Evolutionary conservation across 2,797 vertebrate species (phyloP).

Genomic region (Sebastes glaucus): DNA sequence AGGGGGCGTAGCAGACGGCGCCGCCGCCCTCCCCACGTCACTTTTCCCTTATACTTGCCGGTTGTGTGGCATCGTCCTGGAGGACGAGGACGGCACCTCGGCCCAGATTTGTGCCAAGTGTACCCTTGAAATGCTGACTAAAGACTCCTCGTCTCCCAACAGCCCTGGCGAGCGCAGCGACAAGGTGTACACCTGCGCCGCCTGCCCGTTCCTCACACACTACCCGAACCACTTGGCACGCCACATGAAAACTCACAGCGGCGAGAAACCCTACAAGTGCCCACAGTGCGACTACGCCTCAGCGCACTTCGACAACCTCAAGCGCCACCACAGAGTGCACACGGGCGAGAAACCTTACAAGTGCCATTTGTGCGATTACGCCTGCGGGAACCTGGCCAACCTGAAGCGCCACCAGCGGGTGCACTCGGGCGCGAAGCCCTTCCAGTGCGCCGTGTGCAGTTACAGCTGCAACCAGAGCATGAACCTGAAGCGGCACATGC

Average conservation of each 20-base stretch:
- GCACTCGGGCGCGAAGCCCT: constrained; percentile 97
- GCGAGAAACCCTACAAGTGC: constrained; percentile 96
- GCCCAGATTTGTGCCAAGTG: constrained; percentile 92
- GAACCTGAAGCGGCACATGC: constrained; percentile 99
- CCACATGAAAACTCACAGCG: constrained; percentile 99
- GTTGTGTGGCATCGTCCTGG: constrained; percentile 90
- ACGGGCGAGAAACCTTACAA: constrained; percentile 98
- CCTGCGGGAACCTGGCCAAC: constrained; percentile 97
- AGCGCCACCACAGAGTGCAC: constrained; percentile 96
- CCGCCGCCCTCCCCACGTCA: constrained; percentile 79
- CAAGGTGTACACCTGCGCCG: constrained; percentile 92
- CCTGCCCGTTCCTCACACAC: constrained; percentile 95
- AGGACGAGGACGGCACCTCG: constrained; percentile 89
- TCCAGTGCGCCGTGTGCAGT: constrained; percentile 93
- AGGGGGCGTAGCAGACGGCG: constrained; percentile 49
- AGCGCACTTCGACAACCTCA: constrained; percentile 97
- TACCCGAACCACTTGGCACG: constrained; percentile 97
- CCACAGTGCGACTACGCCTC: constrained; percentile 95
- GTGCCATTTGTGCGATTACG: constrained; percentile 95
- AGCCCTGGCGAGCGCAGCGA: constrained; percentile 83
- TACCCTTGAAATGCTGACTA: constrained; percentile 88
- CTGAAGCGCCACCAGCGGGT: constrained; percentile 96
- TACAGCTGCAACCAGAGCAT: constrained; percentile 99
- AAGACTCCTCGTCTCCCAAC: constrained; percentile 78
- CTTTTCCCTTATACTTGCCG: constrained; percentile 94